phyloP scores from a whole-genome alignment of 2,888 invertebrate genomes.

The Yponomeuta malinellus region DNA sequence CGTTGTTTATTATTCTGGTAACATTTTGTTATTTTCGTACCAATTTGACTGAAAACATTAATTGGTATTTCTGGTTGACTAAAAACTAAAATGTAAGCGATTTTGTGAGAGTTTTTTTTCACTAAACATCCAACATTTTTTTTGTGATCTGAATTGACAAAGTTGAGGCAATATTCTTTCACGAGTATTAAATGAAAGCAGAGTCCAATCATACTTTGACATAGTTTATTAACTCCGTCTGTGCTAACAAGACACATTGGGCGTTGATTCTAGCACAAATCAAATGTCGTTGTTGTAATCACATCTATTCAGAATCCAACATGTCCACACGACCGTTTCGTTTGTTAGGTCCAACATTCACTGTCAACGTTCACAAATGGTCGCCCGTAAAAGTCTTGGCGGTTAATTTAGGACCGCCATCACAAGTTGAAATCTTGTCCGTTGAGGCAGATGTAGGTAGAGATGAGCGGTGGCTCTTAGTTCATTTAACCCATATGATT shows the following conservation, averaged over 20 bases:
- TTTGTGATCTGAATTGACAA: background rate
- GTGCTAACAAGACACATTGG: slow-evolving; percentile 10
- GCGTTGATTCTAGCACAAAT: slow-evolving; percentile 16
- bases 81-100: background rate
- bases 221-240: background rate
- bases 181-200: background rate
- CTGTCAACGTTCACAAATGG: slow-evolving; percentile 55
- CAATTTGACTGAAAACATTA: background rate
- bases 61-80: background rate
- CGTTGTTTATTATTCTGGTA: slow-evolving; percentile 38
- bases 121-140: background rate
- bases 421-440: slow-evolving; percentile 46
- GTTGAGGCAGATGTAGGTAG: slow-evolving; percentile 28
- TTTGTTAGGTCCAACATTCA: slow-evolving; percentile 42
- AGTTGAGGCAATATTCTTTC: background rate
- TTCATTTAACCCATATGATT: no score
- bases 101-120: background rate
- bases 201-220: slow-evolving; percentile 18
- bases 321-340: slow-evolving; percentile 32
- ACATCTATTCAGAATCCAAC: slow-evolving; percentile 40
- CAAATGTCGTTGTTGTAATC: slow-evolving; percentile 37
- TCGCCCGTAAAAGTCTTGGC: slow-evolving; percentile 51
- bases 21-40: background rate
- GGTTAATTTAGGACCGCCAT: slow-evolving; percentile 56
- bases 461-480: no score